Conservation (phyloP, 2,888 invertebrate genomes). For the Choristoneura rosaceana region DNA sequence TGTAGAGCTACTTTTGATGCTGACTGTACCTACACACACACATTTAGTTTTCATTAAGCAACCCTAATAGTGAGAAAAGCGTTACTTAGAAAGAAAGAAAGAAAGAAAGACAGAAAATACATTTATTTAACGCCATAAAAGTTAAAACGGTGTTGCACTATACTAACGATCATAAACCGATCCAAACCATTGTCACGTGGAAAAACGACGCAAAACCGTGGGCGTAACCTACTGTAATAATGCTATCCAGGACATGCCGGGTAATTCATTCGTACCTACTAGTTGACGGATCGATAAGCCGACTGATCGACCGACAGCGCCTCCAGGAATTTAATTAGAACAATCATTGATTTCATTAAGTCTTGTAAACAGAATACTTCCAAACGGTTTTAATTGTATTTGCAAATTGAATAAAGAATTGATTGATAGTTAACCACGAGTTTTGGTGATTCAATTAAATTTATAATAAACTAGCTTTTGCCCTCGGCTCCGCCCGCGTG, state of each 20-base stretch:
- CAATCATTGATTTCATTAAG: constrained; percentile 64
- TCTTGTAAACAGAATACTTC: constrained; percentile 59
- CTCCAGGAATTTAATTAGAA: constrained; percentile 65
- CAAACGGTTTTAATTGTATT: constrained; percentile 57
- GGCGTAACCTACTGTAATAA: not conserved
- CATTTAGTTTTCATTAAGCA: too few relatives aligned
- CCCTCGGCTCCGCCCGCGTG: too few relatives aligned
- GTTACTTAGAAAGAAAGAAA: too few relatives aligned
- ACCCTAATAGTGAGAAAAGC: too few relatives aligned
- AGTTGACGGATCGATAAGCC: constrained; percentile 34
- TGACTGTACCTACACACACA: too few relatives aligned
- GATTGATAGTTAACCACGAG: not conserved
- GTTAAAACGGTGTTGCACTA: too few relatives aligned
- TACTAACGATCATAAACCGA: too few relatives aligned
- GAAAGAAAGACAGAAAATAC: too few relatives aligned
- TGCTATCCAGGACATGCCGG: not conserved
- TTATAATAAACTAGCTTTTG: not conserved
- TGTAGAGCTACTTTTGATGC: too few relatives aligned
- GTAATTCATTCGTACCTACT: constrained; percentile 35
- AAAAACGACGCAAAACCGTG: too few relatives aligned
- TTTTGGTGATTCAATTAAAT: not conserved
- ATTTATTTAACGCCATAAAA: too few relatives aligned
- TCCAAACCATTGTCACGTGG: too few relatives aligned
- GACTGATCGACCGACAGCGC: constrained; percentile 45
- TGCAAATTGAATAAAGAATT: constrained; percentile 1